Percentiles rank a stretch among this genome's conserved stretches.
Evolutionary conservation across 2,888 invertebrate genomes (phyloP).

Genomic region (Smittia aterrima): DNA sequence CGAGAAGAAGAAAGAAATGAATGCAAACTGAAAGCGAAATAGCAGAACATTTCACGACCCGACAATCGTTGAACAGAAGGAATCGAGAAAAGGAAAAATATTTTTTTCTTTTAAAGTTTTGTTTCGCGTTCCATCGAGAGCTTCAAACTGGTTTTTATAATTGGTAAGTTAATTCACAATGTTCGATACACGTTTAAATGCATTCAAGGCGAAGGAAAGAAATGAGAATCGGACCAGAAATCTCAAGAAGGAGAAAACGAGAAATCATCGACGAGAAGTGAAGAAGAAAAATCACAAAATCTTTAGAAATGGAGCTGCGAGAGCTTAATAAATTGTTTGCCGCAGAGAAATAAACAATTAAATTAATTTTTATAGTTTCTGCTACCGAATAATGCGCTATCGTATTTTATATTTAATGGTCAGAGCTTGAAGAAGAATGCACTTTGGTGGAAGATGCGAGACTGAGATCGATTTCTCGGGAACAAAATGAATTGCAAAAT

Average conservation of each 20-base stretch:
- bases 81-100: background rate
- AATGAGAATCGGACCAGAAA: background rate
- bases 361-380: constrained; percentile 36
- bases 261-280: background rate
- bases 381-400: constrained; percentile 37
- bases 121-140: background rate
- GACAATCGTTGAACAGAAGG: background rate
- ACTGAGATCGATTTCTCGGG: background rate
- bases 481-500: background rate
- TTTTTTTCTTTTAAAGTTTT: background rate
- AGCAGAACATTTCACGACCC: constrained; percentile 1
- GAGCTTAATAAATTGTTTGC: background rate
- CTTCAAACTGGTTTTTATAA: constrained; percentile 38
- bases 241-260: background rate
- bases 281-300: background rate
- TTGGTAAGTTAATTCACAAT: constrained; percentile 39
- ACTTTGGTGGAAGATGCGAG: background rate
- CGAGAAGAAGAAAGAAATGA: background rate
- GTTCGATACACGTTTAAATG: constrained; percentile 26
- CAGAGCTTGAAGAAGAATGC: background rate
- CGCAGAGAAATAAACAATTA: constrained; percentile 40
- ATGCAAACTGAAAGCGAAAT: background rate
- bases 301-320: constrained; percentile 12
- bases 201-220: background rate
- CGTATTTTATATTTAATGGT: constrained; percentile 20